Evolutionary conservation across 1,140 invertebrate species (phyloP).

Genomic region (Melipona quadrifasciata): DNA sequence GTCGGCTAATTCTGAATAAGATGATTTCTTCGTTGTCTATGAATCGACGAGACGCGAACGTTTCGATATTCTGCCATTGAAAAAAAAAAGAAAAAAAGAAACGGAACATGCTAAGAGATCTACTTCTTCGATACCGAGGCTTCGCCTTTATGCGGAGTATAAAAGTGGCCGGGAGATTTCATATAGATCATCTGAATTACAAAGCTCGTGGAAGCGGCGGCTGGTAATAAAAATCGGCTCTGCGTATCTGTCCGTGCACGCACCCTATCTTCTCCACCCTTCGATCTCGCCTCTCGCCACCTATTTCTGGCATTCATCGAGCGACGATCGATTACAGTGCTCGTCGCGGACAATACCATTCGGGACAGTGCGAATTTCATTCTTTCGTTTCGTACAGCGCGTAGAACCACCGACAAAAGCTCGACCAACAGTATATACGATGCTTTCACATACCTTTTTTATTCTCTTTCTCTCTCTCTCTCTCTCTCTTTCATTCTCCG

Average conservation of each 20-base stretch:
- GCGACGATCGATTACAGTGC: conserved; percentile 55
- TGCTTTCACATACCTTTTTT: conserved; percentile 24
- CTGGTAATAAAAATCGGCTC: conserved; percentile 58
- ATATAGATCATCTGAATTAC: conserved; percentile 53
- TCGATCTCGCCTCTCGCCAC: conserved; percentile 32
- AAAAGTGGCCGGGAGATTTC: conserved; percentile 40
- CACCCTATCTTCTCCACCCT: conserved; percentile 37
- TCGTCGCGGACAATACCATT: conserved; percentile 51
- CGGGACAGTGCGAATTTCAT: conserved; percentile 56
- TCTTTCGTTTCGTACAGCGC: conserved; percentile 48
- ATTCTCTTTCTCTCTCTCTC: background rate
- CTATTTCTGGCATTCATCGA: conserved; percentile 46
- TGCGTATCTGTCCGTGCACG: conserved; percentile 51
- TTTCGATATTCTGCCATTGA: background rate
- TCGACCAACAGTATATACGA: conserved; percentile 13
- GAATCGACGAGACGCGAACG: background rate
- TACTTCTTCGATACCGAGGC: background rate
- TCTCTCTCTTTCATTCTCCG: background rate
- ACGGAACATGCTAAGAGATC: conserved; percentile 14
- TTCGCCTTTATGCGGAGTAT: conserved; percentile 35
- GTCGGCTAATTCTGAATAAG: no score
- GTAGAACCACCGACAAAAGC: conserved; percentile 42
- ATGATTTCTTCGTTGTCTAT: background rate
- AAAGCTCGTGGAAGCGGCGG: conserved; percentile 46
- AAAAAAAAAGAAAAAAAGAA: background rate